Conservation (phyloP, 2,888 invertebrate genomes). For the Coleophora flavipennella region DNA sequence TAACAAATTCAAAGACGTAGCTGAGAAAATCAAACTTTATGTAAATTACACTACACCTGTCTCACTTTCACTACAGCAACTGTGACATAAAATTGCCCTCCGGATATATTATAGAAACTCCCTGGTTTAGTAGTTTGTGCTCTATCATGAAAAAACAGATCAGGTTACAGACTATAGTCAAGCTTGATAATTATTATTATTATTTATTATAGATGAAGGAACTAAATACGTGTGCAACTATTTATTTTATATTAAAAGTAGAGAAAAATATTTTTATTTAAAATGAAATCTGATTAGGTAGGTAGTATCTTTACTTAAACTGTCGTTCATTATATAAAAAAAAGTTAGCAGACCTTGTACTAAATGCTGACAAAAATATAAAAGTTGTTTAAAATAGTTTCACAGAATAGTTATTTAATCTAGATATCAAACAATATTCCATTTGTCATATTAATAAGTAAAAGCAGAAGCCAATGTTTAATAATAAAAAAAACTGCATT, state of each 20-base stretch:
- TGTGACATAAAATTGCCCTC: no score
- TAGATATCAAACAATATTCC: slow-evolving; percentile 72
- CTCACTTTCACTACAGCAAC: no score
- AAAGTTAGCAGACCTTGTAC: slow-evolving; percentile 53
- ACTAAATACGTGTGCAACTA: not conserved
- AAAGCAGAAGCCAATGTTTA: slow-evolving; percentile 68
- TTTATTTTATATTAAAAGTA: not conserved
- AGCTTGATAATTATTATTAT: no score
- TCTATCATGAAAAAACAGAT: no score
- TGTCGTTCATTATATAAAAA: slow-evolving; percentile 27
- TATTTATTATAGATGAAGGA: no score
- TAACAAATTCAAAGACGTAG: no score
- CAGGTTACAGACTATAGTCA: no score
- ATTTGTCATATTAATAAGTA: slow-evolving; percentile 71
- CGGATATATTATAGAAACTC: no score
- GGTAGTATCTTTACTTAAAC: slow-evolving; percentile 9
- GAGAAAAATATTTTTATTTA: slow-evolving; percentile 4
- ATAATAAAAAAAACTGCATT: slow-evolving; percentile 68
- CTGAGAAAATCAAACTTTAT: no score
- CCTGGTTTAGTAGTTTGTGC: no score
- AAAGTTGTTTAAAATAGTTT: slow-evolving; percentile 71
- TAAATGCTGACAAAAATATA: slow-evolving; percentile 63
- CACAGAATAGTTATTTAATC: slow-evolving; percentile 67
- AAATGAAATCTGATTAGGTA: not conserved
- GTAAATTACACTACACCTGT: no score